phyloP scores from a whole-genome alignment of 2,113 vertebrate genomes.

The Euleptes europaea region DNA sequence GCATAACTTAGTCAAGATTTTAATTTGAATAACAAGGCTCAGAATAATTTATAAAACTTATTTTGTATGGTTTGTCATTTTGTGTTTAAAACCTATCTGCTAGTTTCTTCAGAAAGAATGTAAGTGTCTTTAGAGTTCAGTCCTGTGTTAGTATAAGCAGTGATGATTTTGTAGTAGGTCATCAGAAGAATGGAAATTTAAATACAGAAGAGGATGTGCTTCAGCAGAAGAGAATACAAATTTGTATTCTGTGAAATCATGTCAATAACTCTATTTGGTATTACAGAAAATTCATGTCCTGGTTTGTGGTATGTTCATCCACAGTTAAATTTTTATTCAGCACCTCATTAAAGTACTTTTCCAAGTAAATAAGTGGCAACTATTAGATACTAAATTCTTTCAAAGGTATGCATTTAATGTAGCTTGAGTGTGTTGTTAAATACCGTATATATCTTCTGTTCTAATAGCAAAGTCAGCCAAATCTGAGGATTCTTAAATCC shows the following conservation, averaged over 20 bases:
- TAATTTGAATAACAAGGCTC: not conserved
- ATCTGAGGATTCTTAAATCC: too few relatives aligned
- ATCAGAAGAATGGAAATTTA: not conserved
- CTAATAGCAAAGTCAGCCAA: too few relatives aligned
- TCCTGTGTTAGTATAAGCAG: not conserved
- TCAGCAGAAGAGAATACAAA: accelerated
- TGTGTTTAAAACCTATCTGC: not conserved
- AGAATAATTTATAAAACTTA: not conserved
- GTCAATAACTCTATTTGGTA: not conserved
- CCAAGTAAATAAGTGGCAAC: not conserved
- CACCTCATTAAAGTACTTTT: not conserved
- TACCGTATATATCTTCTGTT: not conserved
- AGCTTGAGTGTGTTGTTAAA: not conserved
- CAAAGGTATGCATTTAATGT: not conserved
- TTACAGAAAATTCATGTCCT: not conserved
- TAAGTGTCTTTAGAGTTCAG: not conserved
- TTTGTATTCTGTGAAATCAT: accelerated
- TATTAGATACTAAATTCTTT: not conserved
- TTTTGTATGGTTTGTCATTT: not conserved
- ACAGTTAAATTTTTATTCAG: not conserved
- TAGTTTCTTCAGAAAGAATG: not conserved
- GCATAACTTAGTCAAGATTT: not conserved
- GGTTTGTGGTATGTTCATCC: not conserved
- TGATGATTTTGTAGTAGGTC: accelerated
- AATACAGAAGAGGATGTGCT: not conserved